phyloP scores from a whole-genome alignment of 2,888 invertebrate species.

The Furcula furcula region DNA sequence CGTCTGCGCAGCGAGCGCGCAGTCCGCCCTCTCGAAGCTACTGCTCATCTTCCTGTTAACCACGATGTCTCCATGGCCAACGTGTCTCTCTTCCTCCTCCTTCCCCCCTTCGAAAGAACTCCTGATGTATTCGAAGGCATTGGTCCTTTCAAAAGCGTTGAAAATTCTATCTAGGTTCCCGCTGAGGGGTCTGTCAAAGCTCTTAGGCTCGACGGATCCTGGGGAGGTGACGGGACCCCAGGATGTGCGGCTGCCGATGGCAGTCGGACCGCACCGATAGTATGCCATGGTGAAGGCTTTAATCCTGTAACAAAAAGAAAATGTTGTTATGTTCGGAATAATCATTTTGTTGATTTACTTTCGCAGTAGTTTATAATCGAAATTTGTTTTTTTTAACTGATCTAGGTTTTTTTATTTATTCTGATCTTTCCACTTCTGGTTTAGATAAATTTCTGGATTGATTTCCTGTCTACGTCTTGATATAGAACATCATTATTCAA shows the following conservation, averaged over 20 bases:
- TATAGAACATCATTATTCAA: no score
- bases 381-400: no score
- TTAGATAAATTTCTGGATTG: no score
- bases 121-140: slow-evolving; percentile 70
- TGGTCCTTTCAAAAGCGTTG: slow-evolving; percentile 75
- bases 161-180: slow-evolving; percentile 77
- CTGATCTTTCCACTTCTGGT: no score
- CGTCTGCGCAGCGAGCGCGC: slow-evolving; percentile 75
- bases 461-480: no score
- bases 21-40: slow-evolving; percentile 73
- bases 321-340: no score
- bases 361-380: no score
- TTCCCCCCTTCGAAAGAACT: slow-evolving; percentile 44
- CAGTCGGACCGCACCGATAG: slow-evolving; percentile 73
- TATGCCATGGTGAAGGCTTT: slow-evolving; percentile 59
- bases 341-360: no score
- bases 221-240: slow-evolving; percentile 83
- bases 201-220: slow-evolving; percentile 55
- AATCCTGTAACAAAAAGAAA: slow-evolving; percentile 37
- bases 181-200: slow-evolving; percentile 67
- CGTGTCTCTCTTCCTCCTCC: slow-evolving; percentile 50
- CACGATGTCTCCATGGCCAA: slow-evolving; percentile 66
- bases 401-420: no score
- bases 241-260: slow-evolving; percentile 72
- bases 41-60: slow-evolving; percentile 73